Base-by-base conservation (phyloP, 2,888 invertebrate species). In the Ellobium chinense region DNA sequence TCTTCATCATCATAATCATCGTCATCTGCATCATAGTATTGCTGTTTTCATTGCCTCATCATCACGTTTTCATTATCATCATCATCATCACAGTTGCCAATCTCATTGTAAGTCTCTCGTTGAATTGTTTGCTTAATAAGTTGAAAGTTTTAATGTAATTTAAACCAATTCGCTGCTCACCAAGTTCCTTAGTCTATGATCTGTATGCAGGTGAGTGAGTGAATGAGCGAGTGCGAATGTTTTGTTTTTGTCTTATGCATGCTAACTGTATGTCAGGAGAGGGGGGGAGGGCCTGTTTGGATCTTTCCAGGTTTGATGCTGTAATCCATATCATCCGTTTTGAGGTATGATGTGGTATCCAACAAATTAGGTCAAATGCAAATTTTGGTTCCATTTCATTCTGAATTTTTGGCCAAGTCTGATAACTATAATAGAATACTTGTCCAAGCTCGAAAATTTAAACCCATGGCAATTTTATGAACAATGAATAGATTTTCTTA, bases 91-190 rank as follows among this genome's bases (percentile, higher is more conserved):
- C 1, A 18, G 34, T n/a, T 24, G 34, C 58, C 68, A 39, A 29
- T 27, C 18, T 46, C 36, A 54, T 14, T 29, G 31, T 46, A 12
- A 12, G 31, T 31, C 56, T 56, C 24, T 56, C 27, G 7, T 56
- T 70, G 36, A 34, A 34, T 5, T 2, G 34, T 70, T 68, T 68
- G 5, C 39, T 21, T 39, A 39, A 27, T 9, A 24, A n/a, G n/a
- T n/a, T n/a, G n/a, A 68, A 21, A 39, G 2, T 46, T 37, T 39
- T 68, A 14, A 68, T 27, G 39, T 39, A 68, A 68, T 68, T 68
- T 37, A 68, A 39, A 31, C 70, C 34, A 56, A 12, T 70, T 31
- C n/a, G 34, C 70, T 56, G 56, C 70, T 70, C 70, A 70, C 36
- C 36, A 39, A 39, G 18, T 39, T 27, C 65, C 9, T 12, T 36